A percentile compares a stretch with the other conserved stretches of the same genome.
Conservation (phyloP, 2,888 invertebrate genomes). For the Tetanocera ferruginea region DNA sequence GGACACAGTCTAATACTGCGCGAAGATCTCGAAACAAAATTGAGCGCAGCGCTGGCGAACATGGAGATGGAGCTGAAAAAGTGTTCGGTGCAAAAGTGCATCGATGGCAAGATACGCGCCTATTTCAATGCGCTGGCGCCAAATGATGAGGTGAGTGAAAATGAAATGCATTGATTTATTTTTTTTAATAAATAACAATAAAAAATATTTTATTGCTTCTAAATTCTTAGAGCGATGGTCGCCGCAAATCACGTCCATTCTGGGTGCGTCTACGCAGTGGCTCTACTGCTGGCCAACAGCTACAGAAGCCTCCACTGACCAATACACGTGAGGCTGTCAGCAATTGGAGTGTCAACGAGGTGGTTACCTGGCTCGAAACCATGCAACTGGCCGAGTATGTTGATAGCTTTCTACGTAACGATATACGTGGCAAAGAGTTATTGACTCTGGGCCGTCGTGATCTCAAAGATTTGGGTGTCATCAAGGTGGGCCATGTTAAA, state of each 20-base stretch:
- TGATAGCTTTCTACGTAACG: conserved; percentile 91
- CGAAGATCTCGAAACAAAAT: conserved; percentile 78
- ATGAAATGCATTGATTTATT: conserved; percentile 29
- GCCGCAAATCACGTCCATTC: conserved; percentile 77
- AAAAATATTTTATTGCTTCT: background rate
- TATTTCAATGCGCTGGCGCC: conserved; percentile 68
- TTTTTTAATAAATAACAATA: background rate
- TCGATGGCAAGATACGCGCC: conserved; percentile 67
- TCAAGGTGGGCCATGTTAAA: conserved; percentile 96
- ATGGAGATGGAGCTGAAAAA: conserved; percentile 82
- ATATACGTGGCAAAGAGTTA: conserved; percentile 91
- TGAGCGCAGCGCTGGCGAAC: conserved; percentile 77
- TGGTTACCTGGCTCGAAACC: conserved; percentile 90
- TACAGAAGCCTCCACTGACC: conserved; percentile 59
- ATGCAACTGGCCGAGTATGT: conserved; percentile 91
- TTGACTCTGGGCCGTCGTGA: conserved; percentile 88
- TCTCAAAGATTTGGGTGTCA: conserved; percentile 90
- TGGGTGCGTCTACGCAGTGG: conserved; percentile 77
- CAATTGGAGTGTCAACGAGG: conserved; percentile 90
- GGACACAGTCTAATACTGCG: conserved; percentile 76
- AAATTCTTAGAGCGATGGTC: conserved; percentile 69
- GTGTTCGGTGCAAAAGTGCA: conserved; percentile 73
- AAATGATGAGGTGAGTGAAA: conserved; percentile 65
- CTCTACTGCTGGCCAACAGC: conserved; percentile 61
- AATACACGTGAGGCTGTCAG: conserved; percentile 72